Conservation (phyloP, 2,888 invertebrate genomes). For the Heteromyza rotundicornis region DNA sequence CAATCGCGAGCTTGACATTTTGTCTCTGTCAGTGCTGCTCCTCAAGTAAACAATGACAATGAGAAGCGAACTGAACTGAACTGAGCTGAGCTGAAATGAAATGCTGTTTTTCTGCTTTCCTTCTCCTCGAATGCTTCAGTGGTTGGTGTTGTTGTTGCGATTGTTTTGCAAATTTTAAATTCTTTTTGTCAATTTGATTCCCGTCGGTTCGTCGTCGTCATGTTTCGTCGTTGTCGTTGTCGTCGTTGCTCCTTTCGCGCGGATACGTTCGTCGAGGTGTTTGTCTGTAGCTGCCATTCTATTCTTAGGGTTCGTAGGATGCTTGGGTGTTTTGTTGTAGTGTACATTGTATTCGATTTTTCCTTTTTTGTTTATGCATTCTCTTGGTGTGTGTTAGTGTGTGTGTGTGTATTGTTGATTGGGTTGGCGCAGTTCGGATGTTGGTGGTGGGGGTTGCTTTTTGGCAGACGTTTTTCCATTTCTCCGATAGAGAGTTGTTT, state of each 20-base stretch:
- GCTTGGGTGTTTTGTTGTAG: neutral
- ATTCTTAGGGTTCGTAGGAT: neutral
- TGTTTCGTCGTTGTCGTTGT: constrained; percentile 4
- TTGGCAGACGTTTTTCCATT: constrained; percentile 11
- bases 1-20: constrained; percentile 38
- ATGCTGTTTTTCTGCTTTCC: constrained; percentile 3
- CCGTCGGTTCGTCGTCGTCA: constrained; percentile 26
- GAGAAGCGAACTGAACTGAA: constrained; percentile 24
- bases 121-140: neutral
- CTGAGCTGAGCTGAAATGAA: neutral
- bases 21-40: constrained; percentile 42
- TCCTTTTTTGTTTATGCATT: neutral
- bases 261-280: constrained; percentile 10
- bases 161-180: constrained; percentile 28
- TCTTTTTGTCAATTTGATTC: constrained; percentile 32
- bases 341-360: neutral
- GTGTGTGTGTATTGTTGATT: neutral
- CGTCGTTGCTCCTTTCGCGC: constrained; percentile 12
- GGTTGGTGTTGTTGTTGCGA: neutral
- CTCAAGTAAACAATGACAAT: constrained; percentile 32
- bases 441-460: constrained; percentile 6
- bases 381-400: too few relatives aligned
- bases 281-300: neutral
- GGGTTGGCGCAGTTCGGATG: neutral
- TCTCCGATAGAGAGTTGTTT: constrained; percentile 7